phyloP scores from a whole-genome alignment of 2,113 vertebrate species.

The Heterotilapia buettikoferi region DNA sequence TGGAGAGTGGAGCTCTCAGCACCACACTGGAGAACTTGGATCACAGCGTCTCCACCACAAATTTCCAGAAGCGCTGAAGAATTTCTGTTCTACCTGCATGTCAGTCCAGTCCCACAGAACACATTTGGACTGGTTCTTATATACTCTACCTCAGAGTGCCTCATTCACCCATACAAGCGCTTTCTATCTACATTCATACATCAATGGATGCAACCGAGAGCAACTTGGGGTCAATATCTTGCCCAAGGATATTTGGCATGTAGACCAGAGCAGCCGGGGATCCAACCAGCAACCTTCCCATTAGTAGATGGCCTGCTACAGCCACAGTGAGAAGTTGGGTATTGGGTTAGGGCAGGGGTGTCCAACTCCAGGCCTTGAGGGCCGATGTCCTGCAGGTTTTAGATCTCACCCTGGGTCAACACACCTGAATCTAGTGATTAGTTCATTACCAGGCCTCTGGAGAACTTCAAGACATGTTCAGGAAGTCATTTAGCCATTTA shows the following conservation, averaged over 20 bases:
- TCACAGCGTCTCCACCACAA: background rate
- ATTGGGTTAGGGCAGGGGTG: background rate
- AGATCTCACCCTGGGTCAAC: too few relatives aligned
- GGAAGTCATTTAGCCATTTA: too few relatives aligned
- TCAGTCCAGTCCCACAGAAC: background rate
- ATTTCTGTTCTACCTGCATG: background rate
- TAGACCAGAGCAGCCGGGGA: background rate
- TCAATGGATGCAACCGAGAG: background rate
- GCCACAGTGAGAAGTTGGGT: background rate
- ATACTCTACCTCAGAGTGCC: background rate
- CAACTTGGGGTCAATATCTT: background rate
- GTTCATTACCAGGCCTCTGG: too few relatives aligned
- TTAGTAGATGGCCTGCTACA: background rate
- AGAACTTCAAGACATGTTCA: too few relatives aligned
- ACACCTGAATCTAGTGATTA: too few relatives aligned
- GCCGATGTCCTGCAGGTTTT: too few relatives aligned
- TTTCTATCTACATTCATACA: background rate
- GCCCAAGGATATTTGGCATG: background rate
- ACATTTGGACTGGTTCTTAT: background rate
- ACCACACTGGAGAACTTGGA: background rate
- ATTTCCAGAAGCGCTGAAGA: background rate
- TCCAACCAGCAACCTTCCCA: background rate
- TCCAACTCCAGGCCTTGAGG: background rate
- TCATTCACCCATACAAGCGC: background rate
- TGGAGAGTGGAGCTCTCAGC: slow-evolving; percentile 23